Evolutionary conservation across 2,888 invertebrate genomes (phyloP).

Genomic region (Pterostichus niger): DNA sequence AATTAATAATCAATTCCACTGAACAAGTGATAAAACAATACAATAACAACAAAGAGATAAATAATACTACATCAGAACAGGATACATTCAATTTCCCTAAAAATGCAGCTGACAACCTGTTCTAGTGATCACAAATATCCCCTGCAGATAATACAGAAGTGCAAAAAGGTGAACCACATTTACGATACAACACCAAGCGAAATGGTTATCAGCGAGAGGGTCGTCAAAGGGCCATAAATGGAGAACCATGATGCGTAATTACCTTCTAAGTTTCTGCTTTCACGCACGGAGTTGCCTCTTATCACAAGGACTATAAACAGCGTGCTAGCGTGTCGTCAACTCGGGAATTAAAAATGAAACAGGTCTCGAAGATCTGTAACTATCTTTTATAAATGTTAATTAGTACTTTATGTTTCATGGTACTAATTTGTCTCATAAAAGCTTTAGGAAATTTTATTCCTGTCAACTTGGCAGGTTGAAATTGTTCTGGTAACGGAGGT

Average conservation of each 20-base stretch:
- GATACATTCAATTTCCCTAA: no score
- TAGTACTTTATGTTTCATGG: conserved; percentile 22
- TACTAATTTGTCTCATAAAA: conserved; percentile 49
- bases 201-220: background rate
- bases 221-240: background rate
- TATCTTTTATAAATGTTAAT: conserved; percentile 42
- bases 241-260: conserved; percentile 10
- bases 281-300: conserved; percentile 1
- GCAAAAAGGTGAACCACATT: no score
- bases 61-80: no score
- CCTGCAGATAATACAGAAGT: no score
- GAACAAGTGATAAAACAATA: no score
- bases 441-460: conserved; percentile 4
- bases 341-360: conserved; percentile 24
- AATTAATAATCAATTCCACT: no score
- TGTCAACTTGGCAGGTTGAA: no score
- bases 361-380: conserved; percentile 29
- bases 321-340: background rate
- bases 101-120: no score
- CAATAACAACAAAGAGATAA: no score
- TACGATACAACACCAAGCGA: background rate
- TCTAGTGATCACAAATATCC: no score
- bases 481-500: no score
- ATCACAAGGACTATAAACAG: conserved; percentile 8
- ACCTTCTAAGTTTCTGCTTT: background rate